Evolutionary conservation across 1,140 invertebrate species (phyloP).

Genomic region (Dermatophagoides farinae): DNA sequence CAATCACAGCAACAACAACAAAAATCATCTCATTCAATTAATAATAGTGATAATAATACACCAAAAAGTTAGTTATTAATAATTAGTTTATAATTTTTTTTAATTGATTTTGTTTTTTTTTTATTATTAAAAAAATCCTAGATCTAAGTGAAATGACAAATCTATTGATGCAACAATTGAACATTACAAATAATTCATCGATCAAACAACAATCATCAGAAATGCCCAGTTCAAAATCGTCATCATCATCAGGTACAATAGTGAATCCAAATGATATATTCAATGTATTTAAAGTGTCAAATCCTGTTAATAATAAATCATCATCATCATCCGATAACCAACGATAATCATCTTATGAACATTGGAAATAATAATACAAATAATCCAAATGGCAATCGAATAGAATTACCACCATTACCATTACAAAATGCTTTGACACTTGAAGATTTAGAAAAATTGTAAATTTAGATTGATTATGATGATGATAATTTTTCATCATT

Average conservation of each 20-base stretch:
- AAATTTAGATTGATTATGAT: too few relatives aligned
- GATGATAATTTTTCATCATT: too few relatives aligned
- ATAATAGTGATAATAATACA: neutral
- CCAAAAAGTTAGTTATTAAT: neutral
- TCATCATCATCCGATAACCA: neutral
- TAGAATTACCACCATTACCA: neutral
- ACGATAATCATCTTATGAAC: neutral
- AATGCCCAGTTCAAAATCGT: neutral
- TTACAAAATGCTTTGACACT: neutral
- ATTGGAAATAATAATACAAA: neutral
- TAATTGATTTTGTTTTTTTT: neutral
- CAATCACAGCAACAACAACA: neutral
- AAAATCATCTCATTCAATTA: neutral
- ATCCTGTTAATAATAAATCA: too few relatives aligned
- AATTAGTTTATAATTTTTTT: neutral
- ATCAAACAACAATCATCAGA: neutral
- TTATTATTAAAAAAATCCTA: neutral
- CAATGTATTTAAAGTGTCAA: neutral
- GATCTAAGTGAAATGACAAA: neutral
- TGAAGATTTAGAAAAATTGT: constrained; percentile 7
- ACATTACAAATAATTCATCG: neutral
- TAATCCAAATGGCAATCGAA: neutral
- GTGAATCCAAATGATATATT: neutral
- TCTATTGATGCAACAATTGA: neutral
- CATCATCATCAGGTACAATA: neutral